Evolutionary conservation across 2,113 vertebrate genomes (phyloP), one percentile per base, ranked within the genome.

Genomic region (Zapus hudsonius): DNA sequence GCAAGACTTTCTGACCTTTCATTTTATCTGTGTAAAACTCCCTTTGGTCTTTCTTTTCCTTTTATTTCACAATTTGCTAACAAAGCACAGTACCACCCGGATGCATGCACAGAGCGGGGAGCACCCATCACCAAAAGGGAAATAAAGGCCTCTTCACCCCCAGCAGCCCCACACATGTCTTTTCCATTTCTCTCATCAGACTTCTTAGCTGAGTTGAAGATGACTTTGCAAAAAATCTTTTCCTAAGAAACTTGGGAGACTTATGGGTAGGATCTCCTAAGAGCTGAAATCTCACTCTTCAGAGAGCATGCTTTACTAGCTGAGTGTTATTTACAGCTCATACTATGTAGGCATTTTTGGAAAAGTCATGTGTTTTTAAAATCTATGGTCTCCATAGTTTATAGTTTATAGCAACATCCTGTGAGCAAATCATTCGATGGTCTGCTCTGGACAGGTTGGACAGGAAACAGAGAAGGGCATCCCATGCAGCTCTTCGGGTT

Each of bases 51-150:
- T 36, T 31, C 16, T 31, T n/a, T 29, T 29, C 36, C n/a, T 23
- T 33, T 25, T 19, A 61, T 47, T 47, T 63, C 66, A 44, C 19
- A 7, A 1, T 88, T 92, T 85, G 4, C 44, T 0, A 1, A 75
- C 22, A 88, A 63, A 38, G 11, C 42, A 57, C n/a, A 64, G 59
- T 16, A 6, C 12, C 3, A 0, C 7, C 22, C 38, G 15, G 44
- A 42, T 33, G 10, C 6, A 12, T 7, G 22, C 4, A 42, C 0
- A 0, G 4, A 17, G 1, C 31, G 10, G 9, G 59, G 47, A 57
- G 15, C 25, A 22, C 69, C 64, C 5, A 5, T 25, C 16, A 61
- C 40, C 13, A 16, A 75, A 70, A 29, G 55, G 63, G 23, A 84
- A 42, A 59, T 4, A 29, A 31, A 38, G 42, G 1, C 22, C 29